Percentiles rank a stretch among this genome's conserved stretches.
Evolutionary conservation across 1,140 invertebrate species (phyloP).

Genomic region (Ditylenchus dipsaci): DNA sequence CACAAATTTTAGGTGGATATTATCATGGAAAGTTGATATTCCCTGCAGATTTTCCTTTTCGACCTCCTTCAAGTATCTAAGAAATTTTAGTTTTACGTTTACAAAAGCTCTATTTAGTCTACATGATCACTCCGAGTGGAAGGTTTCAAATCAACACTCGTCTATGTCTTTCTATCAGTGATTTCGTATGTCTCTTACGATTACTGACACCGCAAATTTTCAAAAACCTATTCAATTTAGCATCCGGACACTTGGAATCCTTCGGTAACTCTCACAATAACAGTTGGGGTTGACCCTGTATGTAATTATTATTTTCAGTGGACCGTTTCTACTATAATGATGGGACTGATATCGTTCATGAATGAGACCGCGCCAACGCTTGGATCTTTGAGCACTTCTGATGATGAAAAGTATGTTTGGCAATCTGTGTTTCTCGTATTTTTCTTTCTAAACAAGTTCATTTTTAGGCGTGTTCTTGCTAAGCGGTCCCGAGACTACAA

Average conservation of each 20-base stretch:
- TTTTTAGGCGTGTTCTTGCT: conserved; percentile 64
- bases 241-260: conserved; percentile 79
- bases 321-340: conserved; percentile 92
- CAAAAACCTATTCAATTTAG: neutral
- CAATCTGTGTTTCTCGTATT: too few species aligned
- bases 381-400: conserved; percentile 85
- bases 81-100: neutral
- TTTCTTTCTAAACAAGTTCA: too few species aligned
- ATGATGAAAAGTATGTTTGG: conserved; percentile 76
- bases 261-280: conserved; percentile 49
- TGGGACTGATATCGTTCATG: conserved; percentile 68
- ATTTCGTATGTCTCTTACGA: conserved; percentile 66
- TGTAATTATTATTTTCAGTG: conserved; percentile 64
- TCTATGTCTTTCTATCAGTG: conserved; percentile 89
- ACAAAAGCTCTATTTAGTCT: neutral
- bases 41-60: conserved; percentile 93
- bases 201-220: neutral
- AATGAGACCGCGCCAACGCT: conserved; percentile 69
- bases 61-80: conserved; percentile 80
- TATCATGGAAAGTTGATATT: conserved; percentile 96
- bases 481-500: conserved; percentile 70
- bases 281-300: too few species aligned
- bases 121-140: conserved; percentile 82
- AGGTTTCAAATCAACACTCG: conserved; percentile 74
- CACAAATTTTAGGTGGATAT: conserved; percentile 74